Evolutionary conservation across 2,113 vertebrate genomes (phyloP).

Genomic region (Oostethus manadensis): DNA sequence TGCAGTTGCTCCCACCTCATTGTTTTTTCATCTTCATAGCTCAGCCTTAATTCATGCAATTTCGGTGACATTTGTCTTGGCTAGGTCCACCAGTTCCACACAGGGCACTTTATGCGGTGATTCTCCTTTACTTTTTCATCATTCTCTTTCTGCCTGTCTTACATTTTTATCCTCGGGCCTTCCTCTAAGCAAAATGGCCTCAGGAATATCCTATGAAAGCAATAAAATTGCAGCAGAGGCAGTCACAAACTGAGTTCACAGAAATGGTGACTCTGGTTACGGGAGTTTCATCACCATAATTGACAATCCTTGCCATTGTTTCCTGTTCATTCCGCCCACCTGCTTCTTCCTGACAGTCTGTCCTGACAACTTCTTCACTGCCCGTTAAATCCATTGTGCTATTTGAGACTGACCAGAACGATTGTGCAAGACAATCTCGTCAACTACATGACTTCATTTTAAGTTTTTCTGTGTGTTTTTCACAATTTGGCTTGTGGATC

Average conservation of each 20-base stretch:
- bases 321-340: conserved; percentile 12
- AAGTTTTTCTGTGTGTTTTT: conserved; percentile 8
- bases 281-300: conserved; percentile 34
- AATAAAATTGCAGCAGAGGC: conserved; percentile 10
- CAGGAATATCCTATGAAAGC: conserved; percentile 2
- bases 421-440: neutral
- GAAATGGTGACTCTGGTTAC: conserved; percentile 20
- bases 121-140: conserved; percentile 32
- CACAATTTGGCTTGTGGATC: conserved; percentile 7
- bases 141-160: conserved; percentile 51
- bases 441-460: conserved; percentile 3
- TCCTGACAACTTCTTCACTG: conserved; percentile 7
- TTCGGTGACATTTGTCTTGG: conserved; percentile 85
- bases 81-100: conserved; percentile 68
- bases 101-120: conserved; percentile 80
- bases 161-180: neutral
- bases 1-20: conserved; percentile 49
- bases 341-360: conserved; percentile 11
- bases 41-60: conserved; percentile 75
- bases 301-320: conserved; percentile 11
- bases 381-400: conserved; percentile 5
- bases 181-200: neutral
- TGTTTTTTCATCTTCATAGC: conserved; percentile 47
- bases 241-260: conserved; percentile 32
- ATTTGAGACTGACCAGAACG: neutral